Percentiles rank a stretch among this genome's conserved stretches.
Conservation (phyloP, 2,888 invertebrate species). For the Melinaea marsaeus region DNA sequence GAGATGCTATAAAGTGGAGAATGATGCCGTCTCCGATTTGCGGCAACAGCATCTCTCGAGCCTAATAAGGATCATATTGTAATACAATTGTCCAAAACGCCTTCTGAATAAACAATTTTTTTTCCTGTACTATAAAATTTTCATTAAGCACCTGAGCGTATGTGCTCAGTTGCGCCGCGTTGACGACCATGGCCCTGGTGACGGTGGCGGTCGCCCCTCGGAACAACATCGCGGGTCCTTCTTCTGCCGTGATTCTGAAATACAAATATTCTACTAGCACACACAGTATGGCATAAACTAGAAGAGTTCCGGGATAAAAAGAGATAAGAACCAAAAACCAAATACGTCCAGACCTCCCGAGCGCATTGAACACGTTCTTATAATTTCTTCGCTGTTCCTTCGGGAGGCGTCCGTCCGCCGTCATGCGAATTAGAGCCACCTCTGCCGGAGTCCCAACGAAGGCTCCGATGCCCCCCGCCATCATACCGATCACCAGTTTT, state of each 20-base stretch:
- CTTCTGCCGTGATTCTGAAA: slow-evolving; percentile 49
- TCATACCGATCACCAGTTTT: slow-evolving; percentile 89
- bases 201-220: slow-evolving; percentile 90
- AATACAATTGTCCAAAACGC: background rate
- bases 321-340: background rate
- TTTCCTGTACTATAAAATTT: too few species aligned
- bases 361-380: slow-evolving; percentile 90
- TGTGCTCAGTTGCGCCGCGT: slow-evolving; percentile 96
- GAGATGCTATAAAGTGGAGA: slow-evolving; percentile 92
- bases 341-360: slow-evolving; percentile 55
- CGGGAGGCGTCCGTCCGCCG: slow-evolving; percentile 94
- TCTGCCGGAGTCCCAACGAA: slow-evolving; percentile 98
- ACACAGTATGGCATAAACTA: too few species aligned
- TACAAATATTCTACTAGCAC: background rate
- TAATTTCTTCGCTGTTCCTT: slow-evolving; percentile 91
- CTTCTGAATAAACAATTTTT: too few species aligned
- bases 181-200: slow-evolving; percentile 96
- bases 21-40: slow-evolving; percentile 84
- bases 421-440: slow-evolving; percentile 96
- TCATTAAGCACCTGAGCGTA: slow-evolving; percentile 85
- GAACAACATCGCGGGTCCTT: slow-evolving; percentile 88
- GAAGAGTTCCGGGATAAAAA: too few species aligned
- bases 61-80: slow-evolving; percentile 35
- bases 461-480: slow-evolving; percentile 88
- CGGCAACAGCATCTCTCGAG: slow-evolving; percentile 65